phyloP scores from a whole-genome alignment of 2,113 vertebrate species.

The Hystrix brachyura region DNA sequence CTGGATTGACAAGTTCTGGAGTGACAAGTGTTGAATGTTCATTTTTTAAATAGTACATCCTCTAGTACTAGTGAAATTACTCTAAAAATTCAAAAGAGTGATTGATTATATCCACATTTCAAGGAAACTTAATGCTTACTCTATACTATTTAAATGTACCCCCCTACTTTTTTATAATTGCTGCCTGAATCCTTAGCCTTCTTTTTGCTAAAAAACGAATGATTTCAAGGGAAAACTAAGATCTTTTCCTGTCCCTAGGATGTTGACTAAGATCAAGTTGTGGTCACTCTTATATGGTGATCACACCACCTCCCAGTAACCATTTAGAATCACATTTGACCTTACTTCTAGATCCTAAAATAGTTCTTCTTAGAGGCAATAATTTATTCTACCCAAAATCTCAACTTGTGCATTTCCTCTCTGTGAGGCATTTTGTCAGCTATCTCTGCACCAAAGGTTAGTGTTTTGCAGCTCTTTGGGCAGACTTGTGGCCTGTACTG shows the following conservation, averaged over 20 bases:
- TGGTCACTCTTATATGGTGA: background rate
- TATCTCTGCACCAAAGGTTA: background rate
- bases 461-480: background rate
- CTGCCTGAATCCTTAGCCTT: background rate
- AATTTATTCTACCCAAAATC: background rate
- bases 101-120: background rate
- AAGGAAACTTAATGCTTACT: background rate
- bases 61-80: constrained; percentile 24
- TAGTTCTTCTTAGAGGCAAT: background rate
- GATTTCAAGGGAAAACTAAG: background rate
- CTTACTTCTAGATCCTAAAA: background rate
- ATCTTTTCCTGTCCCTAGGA: background rate
- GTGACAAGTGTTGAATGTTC: background rate
- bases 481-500: background rate
- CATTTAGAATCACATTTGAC: background rate
- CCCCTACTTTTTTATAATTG: background rate
- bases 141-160: background rate
- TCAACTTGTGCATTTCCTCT: background rate
- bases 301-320: background rate
- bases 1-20: background rate
- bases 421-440: background rate
- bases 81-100: background rate
- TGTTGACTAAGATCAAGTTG: background rate
- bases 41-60: background rate
- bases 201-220: background rate